Evolutionary conservation across 2,113 vertebrate species (phyloP), one percentile per base, ranked within the genome.

Genomic region (Myxocyprinus asiaticus): DNA sequence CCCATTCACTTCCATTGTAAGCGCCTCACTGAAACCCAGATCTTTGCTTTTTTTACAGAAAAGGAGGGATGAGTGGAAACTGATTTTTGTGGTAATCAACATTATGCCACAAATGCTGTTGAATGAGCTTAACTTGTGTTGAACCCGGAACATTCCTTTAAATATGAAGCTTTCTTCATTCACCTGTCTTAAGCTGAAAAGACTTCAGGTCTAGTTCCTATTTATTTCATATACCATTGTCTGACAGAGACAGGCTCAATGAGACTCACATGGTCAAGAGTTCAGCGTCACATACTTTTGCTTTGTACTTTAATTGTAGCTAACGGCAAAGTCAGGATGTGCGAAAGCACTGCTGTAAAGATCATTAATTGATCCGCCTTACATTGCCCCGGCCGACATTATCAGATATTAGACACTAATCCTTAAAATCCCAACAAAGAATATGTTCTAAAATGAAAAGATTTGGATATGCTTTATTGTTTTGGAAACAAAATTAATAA

Each of bases 301-400:
- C 73, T 74, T 70, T 82, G 70, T 42, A 66, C n/a, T 83, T 67
- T 83, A 67, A 71, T 77, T 83, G 66, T 76, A 59, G n/a, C 71
- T 77, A 73, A 80, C 68, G 63, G 67, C 74, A 83, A 83, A 77
- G 67, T 80, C 56, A 77, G 50, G 12, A 56, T 11, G 63, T 53
- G 48, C 9, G 7, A 7, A n/a, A 50, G 7, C 50, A 50, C 12
- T 10, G 11, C 33, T 69, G 43, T 33, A 22, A 42, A 59, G 14
- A 76, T 69, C 22, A 33, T 83, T 70, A 70, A 51, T 61, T 80
- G 77, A 64, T 43, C 45, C 4, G 66, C n/a, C 33, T 61, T 44
- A 66, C 14, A 44, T 58, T 47, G 42, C 33, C 63, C 17, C 3
- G 72, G 10, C 42, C 3, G 22, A 33, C 68, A 47, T 62, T 61